A percentile compares a stretch with the other conserved stretches of the same genome.
These are phyloP conservation scores for Lophotriccus pileatus DNA, from an alignment of 2,797 vertebrate genomes.

Conservation along the genomic window DNA sequence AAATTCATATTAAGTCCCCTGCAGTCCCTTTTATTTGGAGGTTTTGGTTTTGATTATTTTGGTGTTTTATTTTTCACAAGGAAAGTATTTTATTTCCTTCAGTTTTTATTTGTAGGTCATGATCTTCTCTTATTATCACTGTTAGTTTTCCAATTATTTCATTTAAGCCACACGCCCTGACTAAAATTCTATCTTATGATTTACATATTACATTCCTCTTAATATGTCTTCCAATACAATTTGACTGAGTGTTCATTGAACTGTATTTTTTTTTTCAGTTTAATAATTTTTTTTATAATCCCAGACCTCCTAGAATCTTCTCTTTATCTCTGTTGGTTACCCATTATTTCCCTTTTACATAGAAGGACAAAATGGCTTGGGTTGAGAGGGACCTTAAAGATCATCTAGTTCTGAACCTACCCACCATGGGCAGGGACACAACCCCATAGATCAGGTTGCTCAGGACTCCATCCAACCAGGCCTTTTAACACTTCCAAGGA, in stretches of 20 bases:
- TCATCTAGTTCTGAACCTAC: not conserved
- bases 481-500: not conserved
- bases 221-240: not conserved
- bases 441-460: accelerated
- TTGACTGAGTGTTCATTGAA: not conserved
- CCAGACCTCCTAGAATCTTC: not conserved
- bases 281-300: not conserved
- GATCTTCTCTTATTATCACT: not conserved
- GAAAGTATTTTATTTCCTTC: not conserved
- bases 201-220: not conserved
- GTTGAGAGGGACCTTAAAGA: not conserved
- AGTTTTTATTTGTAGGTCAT: not conserved
- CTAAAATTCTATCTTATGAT: not conserved
- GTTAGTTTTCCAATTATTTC: not conserved
- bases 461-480: not conserved
- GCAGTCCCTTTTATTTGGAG: not conserved
- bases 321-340: not conserved
- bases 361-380: not conserved
- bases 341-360: not conserved
- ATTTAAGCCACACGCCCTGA: not conserved
- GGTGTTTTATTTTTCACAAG: not conserved
- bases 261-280: not conserved
- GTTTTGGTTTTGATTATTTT: too few relatives aligned
- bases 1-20: not conserved
- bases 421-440: not conserved